phyloP scores from a whole-genome alignment of 2,888 invertebrate species.

The Pyrgus malvae region DNA sequence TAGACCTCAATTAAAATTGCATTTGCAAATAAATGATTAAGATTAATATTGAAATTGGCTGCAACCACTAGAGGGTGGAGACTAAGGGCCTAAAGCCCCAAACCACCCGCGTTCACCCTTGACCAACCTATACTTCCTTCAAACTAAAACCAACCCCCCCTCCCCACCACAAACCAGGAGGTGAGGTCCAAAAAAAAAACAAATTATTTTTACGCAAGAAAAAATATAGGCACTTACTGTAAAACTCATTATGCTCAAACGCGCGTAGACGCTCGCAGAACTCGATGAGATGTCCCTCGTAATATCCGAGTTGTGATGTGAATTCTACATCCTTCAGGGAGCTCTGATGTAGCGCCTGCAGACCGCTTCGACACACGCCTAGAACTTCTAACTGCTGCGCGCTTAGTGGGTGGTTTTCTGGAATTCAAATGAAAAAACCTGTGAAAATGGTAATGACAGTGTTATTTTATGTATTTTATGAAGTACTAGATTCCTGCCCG shows the following conservation, averaged over 20 bases:
- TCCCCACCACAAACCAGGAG: too few relatives aligned
- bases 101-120: too few relatives aligned
- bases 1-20: too few relatives aligned
- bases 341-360: slow-evolving; percentile 46
- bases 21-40: too few relatives aligned
- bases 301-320: slow-evolving; percentile 42
- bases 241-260: slow-evolving; percentile 39
- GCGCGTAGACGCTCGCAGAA: slow-evolving; percentile 47
- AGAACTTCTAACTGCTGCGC: slow-evolving; percentile 30
- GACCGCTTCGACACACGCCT: slow-evolving; percentile 50
- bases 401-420: background rate
- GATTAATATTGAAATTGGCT: too few relatives aligned
- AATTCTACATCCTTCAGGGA: slow-evolving; percentile 47
- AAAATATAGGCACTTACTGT: slow-evolving; percentile 42
- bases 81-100: too few relatives aligned
- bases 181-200: too few relatives aligned
- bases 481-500: too few relatives aligned
- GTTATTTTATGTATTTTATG: too few relatives aligned
- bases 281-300: slow-evolving; percentile 55
- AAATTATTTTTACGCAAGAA: background rate
- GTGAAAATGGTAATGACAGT: background rate
- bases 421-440: background rate
- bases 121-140: too few relatives aligned
- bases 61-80: too few relatives aligned
- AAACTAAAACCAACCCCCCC: too few relatives aligned